A percentile compares a stretch with the other conserved stretches of the same genome.
Conservation (phyloP, 2,797 vertebrate genomes). For the Sebastes melanostomus region DNA sequence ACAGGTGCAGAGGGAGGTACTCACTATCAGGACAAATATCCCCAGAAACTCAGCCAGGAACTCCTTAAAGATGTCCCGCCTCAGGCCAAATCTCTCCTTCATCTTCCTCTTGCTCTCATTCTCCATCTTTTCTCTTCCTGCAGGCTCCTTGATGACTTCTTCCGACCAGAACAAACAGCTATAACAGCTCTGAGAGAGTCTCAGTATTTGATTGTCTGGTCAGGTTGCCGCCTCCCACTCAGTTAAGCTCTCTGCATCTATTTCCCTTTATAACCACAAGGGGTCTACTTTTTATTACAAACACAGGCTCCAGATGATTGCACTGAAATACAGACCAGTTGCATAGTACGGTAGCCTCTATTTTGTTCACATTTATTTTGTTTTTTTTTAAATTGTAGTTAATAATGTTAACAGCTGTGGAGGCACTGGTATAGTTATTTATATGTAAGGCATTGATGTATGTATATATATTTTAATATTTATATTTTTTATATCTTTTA, state of each 20-base stretch:
- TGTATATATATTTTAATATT: too few relatives aligned
- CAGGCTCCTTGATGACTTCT: conserved; percentile 54
- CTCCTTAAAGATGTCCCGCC: conserved; percentile 88
- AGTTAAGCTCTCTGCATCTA: conserved; percentile 37
- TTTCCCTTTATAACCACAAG: conserved; percentile 61
- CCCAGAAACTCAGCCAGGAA: conserved; percentile 93
- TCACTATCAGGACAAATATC: conserved; percentile 94
- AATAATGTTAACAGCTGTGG: too few relatives aligned
- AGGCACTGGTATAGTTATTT: too few relatives aligned
- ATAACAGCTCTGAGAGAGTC: conserved; percentile 41
- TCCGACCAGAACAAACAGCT: conserved; percentile 69
- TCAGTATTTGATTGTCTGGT: conserved; percentile 29
- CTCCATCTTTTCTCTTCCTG: conserved; percentile 72
- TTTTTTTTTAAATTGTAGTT: too few relatives aligned
- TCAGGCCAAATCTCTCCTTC: conserved; percentile 86
- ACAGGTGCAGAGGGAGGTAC: conserved; percentile 79
- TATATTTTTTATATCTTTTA: too few relatives aligned
- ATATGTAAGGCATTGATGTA: too few relatives aligned
- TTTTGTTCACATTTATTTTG: neutral
- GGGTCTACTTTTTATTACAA: conserved; percentile 40
- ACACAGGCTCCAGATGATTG: neutral
- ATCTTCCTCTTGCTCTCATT: conserved; percentile 77
- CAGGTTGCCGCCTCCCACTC: conserved; percentile 75
- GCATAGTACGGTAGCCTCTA: neutral
- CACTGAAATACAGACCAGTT: neutral